Conservation (phyloP, 2,888 invertebrate genomes). For the Latrodectus elegans region DNA sequence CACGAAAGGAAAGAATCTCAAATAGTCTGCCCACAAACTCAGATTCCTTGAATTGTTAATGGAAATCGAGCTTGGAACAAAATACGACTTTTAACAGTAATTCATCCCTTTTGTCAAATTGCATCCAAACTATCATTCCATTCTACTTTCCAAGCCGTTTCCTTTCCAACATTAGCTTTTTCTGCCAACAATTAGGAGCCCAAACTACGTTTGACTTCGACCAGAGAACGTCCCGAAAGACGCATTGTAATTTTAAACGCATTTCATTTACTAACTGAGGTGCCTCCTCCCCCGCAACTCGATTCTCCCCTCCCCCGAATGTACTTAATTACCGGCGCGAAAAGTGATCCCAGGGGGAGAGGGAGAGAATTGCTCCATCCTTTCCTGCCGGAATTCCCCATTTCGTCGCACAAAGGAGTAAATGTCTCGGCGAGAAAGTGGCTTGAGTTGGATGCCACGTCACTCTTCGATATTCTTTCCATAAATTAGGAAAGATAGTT, state of each 20-base stretch:
- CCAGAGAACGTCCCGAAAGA: slow-evolving; percentile 27
- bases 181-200: slow-evolving; percentile 4
- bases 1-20: too few relatives aligned
- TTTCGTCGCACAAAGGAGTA: slow-evolving; percentile 17
- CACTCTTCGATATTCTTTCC: not conserved
- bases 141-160: too few relatives aligned
- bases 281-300: not conserved
- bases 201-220: slow-evolving; percentile 34
- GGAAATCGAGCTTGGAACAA: too few relatives aligned
- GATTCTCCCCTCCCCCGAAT: not conserved
- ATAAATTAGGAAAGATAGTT: too few relatives aligned
- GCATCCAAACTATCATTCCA: too few relatives aligned
- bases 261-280: slow-evolving; percentile 44
- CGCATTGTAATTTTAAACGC: slow-evolving; percentile 58
- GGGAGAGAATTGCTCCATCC: slow-evolving; percentile 13
- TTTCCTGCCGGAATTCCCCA: slow-evolving; percentile 31
- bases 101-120: too few relatives aligned
- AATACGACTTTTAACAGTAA: too few relatives aligned
- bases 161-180: not conserved
- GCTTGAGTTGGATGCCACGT: not conserved
- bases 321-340: slow-evolving; percentile 57
- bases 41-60: too few relatives aligned
- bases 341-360: slow-evolving; percentile 41
- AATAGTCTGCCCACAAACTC: too few relatives aligned
- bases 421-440: not conserved